phyloP scores from a whole-genome alignment of 2,797 vertebrate genomes.

The Salmo trutta region DNA sequence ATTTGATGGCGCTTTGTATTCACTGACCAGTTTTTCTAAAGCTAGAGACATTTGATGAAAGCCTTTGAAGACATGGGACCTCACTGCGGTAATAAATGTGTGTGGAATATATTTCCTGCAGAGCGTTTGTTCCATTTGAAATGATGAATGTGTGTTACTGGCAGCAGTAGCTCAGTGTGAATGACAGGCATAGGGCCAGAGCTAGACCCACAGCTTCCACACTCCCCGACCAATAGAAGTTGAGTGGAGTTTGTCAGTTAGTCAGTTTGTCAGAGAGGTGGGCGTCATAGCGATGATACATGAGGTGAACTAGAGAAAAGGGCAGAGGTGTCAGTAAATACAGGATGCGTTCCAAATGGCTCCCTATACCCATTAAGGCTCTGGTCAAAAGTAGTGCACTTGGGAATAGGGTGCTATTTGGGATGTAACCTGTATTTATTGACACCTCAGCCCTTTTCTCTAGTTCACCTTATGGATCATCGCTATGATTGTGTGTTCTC shows the following conservation, averaged over 20 bases:
- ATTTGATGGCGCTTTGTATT: constrained; percentile 20
- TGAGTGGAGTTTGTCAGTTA: background rate
- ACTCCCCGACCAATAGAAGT: background rate
- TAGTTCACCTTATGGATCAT: no score
- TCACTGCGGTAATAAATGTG: no score
- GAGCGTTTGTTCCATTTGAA: no score
- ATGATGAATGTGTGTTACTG: no score
- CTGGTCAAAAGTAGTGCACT: no score
- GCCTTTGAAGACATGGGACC: background rate
- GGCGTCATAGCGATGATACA: background rate
- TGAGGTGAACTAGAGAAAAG: background rate
- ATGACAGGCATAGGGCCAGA: background rate
- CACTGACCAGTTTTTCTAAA: constrained; percentile 24
- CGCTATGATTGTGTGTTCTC: background rate
- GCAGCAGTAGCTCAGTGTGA: no score
- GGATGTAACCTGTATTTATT: no score
- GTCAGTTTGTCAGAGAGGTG: background rate
- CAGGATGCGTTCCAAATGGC: background rate
- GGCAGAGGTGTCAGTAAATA: background rate
- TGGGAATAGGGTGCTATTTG: no score
- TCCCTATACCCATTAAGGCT: no score
- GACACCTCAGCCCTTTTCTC: no score
- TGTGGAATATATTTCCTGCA: no score
- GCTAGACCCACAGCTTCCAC: background rate
- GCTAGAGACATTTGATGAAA: constrained; percentile 26